These are phyloP conservation scores for Mandrillus leucophaeus DNA, from an alignment of 2,113 vertebrate genomes.

Conservation along the genomic window DNA sequence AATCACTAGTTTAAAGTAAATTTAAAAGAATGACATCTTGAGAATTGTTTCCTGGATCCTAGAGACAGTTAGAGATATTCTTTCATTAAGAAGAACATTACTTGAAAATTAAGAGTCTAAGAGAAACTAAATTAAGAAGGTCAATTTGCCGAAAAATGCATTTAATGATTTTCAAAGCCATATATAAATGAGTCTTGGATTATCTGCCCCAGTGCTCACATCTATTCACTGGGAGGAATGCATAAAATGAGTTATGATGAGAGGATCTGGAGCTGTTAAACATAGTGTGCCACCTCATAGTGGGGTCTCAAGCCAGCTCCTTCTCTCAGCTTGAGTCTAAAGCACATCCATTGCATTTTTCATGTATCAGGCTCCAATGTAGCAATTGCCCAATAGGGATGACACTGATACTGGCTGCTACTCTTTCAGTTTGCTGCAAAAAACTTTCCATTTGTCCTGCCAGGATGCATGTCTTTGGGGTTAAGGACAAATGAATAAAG, in stretches of 20 bases:
- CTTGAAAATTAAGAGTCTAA: constrained; percentile 39
- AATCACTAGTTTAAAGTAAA: not conserved
- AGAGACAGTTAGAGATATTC: not conserved
- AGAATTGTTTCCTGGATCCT: not conserved
- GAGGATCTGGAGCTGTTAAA: not conserved
- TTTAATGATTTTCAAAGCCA: constrained; percentile 57
- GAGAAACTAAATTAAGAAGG: constrained; percentile 59
- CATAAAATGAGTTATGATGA: not conserved
- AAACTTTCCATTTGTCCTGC: not conserved
- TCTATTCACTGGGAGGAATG: constrained; percentile 4
- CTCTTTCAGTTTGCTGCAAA: not conserved
- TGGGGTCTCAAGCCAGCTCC: not conserved
- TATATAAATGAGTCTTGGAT: constrained; percentile 45
- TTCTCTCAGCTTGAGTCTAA: not conserved
- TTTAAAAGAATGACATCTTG: not conserved
- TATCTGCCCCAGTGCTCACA: constrained; percentile 47
- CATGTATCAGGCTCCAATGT: not conserved
- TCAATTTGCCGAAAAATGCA: constrained; percentile 57
- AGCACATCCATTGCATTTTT: not conserved
- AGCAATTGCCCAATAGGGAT: not conserved
- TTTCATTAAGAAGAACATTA: constrained; percentile 3
- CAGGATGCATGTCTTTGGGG: not conserved
- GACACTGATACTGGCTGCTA: not conserved
- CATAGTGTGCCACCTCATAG: fast-evolving
- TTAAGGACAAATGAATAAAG: not conserved